Base-by-base conservation (phyloP, 2,888 invertebrate species). In the Escarpia spicata region DNA sequence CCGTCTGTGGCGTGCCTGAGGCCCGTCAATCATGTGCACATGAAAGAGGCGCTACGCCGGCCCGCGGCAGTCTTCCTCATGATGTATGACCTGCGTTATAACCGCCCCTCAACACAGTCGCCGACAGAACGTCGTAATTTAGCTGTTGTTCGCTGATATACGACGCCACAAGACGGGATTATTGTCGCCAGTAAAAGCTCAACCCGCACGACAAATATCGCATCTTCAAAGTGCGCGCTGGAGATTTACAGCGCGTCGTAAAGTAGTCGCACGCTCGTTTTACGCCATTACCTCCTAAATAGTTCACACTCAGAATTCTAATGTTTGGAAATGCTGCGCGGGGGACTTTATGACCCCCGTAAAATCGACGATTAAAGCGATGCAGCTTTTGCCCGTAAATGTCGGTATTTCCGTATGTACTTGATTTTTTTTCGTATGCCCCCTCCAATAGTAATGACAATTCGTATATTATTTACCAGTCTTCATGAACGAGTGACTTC, bases 71-170 rank as follows among this genome's bases (percentile, higher is more conserved):
- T 75, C 75, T 75, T 26, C 75, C 19, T n/a, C 19, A 26, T n/a
- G 75, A 75, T 75, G 75, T 75, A 75, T 75, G 75, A n/a, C 75
- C n/a, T n/a, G 75, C 75, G 75, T 75, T 75, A 75, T 75, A 75
- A 75, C 75, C 75, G 75, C 75, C 75, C 75, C 75, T 75, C 75
- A 75, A 75, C 75, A 75, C 75, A 75, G 75, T 75, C 75, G 75
- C 19, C 75, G 75, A 75, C 75, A 75, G 75, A 75, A 75, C 75
- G 75, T 75, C 75, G 75, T 75, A 75, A 75, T 75, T 75, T 75
- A 75, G 75, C 75, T 75, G 75, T 75, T 75, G 75, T 75, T 75
- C 75, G 75, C 75, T 75, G 75, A 75, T n/a, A 75, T 75, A 75
- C 75, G 75, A 75, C n/a, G 75, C 75, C 75, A 26, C 75, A 75